Evolutionary conservation across 2,888 invertebrate species (phyloP), one percentile per base, ranked within the genome.

Genomic region (Machimus rusticus): DNA sequence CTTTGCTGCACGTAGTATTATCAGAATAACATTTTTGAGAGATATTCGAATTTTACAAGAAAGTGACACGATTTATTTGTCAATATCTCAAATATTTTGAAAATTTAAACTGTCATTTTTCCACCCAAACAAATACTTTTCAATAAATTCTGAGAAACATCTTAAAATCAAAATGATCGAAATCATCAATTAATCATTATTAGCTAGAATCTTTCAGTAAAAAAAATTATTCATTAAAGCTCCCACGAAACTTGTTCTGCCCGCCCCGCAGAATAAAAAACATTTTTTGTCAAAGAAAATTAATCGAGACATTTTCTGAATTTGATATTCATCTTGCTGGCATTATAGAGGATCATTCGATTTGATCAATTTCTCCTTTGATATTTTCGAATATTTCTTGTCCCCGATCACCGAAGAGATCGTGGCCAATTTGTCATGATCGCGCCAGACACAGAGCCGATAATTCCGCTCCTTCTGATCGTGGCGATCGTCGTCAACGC

Each of bases 341-440:
- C 66, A 66, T 66, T 66, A 66, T 66, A 66, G 66, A 66, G 66
- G 66, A 66, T 81, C 81, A 51, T 28, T 31, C 34, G 81, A 81
- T 81, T 81, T 34, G 81, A 81, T 81, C 81, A 81, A 81, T 81
- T 81, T 34, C 81, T 28, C 31, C 34, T 81, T 81, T 51, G 81
- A 81, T 81, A 66, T 66, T 34, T 79, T 81, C 46, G 55, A 51
- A 81, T 81, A 81, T 81, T 51, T 81, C 34, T 51, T 31, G 39
- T 66, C 66, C 5, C 23, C 51, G 81, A 81, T 81, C 81, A 55
- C 66, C 12, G 66, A 66, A 28, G 34, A 81, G 55, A 81, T 81
- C 81, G 28, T 51, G 81, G 55, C 66, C 34, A 81, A 81, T 81
- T 81, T 81, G 81, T 81, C 81, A 81, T 39, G 78, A 78, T 81